Evolutionary conservation across 2,888 invertebrate genomes (phyloP), one percentile per base, ranked within the genome.

Genomic region (Chrysolina haemoptera): DNA sequence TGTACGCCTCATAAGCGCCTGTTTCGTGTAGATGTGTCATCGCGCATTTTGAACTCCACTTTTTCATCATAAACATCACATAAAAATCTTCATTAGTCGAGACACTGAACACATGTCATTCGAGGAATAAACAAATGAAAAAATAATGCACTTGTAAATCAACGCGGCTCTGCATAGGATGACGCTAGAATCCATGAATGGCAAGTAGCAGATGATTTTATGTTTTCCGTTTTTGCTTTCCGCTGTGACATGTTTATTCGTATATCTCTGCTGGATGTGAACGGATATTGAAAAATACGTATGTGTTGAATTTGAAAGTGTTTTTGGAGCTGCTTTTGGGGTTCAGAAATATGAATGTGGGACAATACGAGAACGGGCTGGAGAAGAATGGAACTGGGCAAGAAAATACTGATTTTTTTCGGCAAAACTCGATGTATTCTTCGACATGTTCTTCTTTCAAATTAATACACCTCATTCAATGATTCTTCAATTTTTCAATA

Each of bases 101-200:
- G 53, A 53, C 53, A 67, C 67, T 18, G 53, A 53, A 67, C 67
- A 67, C 53, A 67, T 67, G 67, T 27, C 53, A 55, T 40, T 41
- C 55, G 50, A 35, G 6, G 67, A 65, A 65, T 43, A 65, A 65
- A 65, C 65, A 65, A 65, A 48, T 48, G 20, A 48, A 65, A 48
- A 65, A 48, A 46, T 62, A 22, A 46, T 59, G 27, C 59, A 59
- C 59, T 59, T 59, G 50, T 50, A 10, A 35, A 59, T 59, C 59
- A 59, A n/a, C 35, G 2, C 22, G 35, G 59, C 59, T 55, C 6
- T 55, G 55, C 55, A 20, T 55, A 20, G 4, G 35, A 27, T 1
- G n/a, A 0, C 0, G 59, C 10, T 53, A 2, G 22, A 53, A 22
- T 53, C 12, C 27, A 16, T 59, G 59, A 35, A 35, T 35, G 59